phyloP scores from a whole-genome alignment of 2,888 invertebrate species.

The Arctia plantaginis region DNA sequence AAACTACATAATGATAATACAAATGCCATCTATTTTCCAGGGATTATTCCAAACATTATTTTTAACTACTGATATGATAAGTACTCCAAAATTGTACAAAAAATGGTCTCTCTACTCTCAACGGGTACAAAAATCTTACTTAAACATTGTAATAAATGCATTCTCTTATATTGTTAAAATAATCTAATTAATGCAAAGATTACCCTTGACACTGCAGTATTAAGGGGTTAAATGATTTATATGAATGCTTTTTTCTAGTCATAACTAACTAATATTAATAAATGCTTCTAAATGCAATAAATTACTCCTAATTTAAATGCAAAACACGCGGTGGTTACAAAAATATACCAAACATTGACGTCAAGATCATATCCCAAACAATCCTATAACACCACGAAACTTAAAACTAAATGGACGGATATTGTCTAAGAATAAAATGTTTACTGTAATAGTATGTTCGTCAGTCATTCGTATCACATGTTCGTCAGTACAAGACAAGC shows the following conservation, averaged over 20 bases:
- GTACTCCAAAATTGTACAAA: slow-evolving; percentile 73
- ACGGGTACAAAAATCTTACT: no score
- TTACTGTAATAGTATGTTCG: slow-evolving; percentile 57
- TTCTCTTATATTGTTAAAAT: slow-evolving; percentile 57
- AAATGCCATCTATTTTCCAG: slow-evolving; percentile 61
- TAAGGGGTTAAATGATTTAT: slow-evolving; percentile 43
- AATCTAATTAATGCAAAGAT: slow-evolving; percentile 55
- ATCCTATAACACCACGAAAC: slow-evolving; percentile 60
- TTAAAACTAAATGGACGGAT: slow-evolving; percentile 65
- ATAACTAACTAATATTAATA: slow-evolving; percentile 56
- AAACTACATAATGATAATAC: slow-evolving; percentile 54
- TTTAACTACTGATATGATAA: slow-evolving; percentile 58
- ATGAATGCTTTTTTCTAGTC: slow-evolving; percentile 42
- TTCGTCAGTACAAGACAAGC: slow-evolving; percentile 62
- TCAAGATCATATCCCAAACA: slow-evolving; percentile 58
- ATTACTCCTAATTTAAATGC: slow-evolving; percentile 78
- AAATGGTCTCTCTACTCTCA: no score
- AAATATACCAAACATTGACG: slow-evolving; percentile 61
- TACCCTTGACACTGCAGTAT: slow-evolving; percentile 56
- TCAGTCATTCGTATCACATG: slow-evolving; percentile 83
- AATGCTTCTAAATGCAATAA: slow-evolving; percentile 83
- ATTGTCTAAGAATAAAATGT: slow-evolving; percentile 55
- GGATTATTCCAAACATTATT: slow-evolving; percentile 80
- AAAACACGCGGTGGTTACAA: slow-evolving; percentile 82
- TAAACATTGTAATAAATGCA: slow-evolving; percentile 70